These are phyloP conservation scores for rat (Rattus norvegicus) DNA, from an alignment of 2,113 vertebrate species.

Conservation along the genomic window GRCr8 NC_086034.1:6310001-6310500, in stretches of 20 bases:
- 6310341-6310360: slow-evolving; percentile 54
- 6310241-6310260: slow-evolving; percentile 29
- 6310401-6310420: slow-evolving; percentile 46
- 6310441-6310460: slow-evolving; percentile 56
- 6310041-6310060: slow-evolving; percentile 85
- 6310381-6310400: slow-evolving; percentile 61
- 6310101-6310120: slow-evolving; percentile 65
- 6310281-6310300: slow-evolving; percentile 57
- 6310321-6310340: slow-evolving; percentile 41
- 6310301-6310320: slow-evolving; percentile 62
- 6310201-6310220: slow-evolving; percentile 40
- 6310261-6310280: slow-evolving; percentile 44
- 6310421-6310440: slow-evolving; percentile 34
- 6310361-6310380: slow-evolving; percentile 58
- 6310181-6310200: slow-evolving; percentile 69
- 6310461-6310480: slow-evolving; percentile 61
- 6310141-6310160: slow-evolving; percentile 76
- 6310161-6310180: slow-evolving; percentile 77
- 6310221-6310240: slow-evolving; percentile 50
- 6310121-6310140: slow-evolving; percentile 70
- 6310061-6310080: slow-evolving; percentile 84
- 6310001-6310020: slow-evolving; percentile 83
- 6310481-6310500: slow-evolving; percentile 53
- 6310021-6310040: slow-evolving; percentile 85
- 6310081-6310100: slow-evolving; percentile 77